Evolutionary conservation across 2,888 invertebrate species (phyloP).

Genomic region (Eristalinus aeneus): DNA sequence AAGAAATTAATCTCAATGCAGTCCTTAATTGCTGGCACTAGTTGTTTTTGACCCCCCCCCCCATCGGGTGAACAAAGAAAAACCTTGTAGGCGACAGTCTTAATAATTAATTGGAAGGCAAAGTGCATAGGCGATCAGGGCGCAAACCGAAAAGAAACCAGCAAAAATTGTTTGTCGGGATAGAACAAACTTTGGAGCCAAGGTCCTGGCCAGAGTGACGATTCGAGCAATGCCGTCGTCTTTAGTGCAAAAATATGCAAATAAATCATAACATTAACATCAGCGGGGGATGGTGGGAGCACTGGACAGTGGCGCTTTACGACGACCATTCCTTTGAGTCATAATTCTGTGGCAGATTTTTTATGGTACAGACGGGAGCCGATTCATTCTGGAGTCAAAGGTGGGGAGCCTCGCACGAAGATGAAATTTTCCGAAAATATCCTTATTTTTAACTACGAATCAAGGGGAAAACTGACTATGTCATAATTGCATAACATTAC

Average conservation of each 20-base stretch:
- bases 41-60: constrained; percentile 3
- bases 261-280: constrained; percentile 72
- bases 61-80: not conserved
- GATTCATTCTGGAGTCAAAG: constrained; percentile 21
- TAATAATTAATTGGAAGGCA: constrained; percentile 64
- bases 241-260: constrained; percentile 72
- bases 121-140: constrained; percentile 64
- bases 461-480: not conserved
- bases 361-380: constrained; percentile 64
- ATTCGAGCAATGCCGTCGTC: constrained; percentile 24
- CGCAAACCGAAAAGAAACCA: not conserved
- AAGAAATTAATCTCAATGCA: constrained; percentile 69
- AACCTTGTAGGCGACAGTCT: constrained; percentile 37
- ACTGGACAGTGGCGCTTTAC: constrained; percentile 66
- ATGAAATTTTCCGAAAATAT: constrained; percentile 29
- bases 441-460: constrained; percentile 36
- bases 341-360: constrained; percentile 73
- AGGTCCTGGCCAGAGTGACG: constrained; percentile 2
- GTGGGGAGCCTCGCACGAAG: constrained; percentile 22
- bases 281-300: constrained; percentile 22
- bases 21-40: constrained; percentile 65
- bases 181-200: constrained; percentile 24
- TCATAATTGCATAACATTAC: constrained; percentile 70
- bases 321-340: constrained; percentile 43
- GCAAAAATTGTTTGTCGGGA: not conserved